A percentile compares a stretch with the other conserved stretches of the same genome.
These are phyloP conservation scores for Phylloscopus trochiloides DNA, from an alignment of 2,113 vertebrate species.

Conservation along the genomic window DNA sequence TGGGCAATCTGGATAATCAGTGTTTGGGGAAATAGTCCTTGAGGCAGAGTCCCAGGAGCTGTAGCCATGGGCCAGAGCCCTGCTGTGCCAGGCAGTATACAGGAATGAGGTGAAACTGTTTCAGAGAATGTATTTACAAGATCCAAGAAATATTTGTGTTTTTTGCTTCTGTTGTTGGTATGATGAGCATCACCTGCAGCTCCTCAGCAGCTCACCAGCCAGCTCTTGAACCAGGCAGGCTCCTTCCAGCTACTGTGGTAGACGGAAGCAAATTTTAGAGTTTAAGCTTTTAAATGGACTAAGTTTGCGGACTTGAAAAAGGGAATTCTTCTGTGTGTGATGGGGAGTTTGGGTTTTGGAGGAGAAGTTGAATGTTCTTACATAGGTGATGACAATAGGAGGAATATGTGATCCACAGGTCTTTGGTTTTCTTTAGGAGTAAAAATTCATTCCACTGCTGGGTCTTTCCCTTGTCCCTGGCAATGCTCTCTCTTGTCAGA, in stretches of 20 bases:
- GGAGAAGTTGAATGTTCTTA: not conserved
- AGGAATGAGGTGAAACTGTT: not conserved
- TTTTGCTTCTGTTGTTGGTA: not conserved
- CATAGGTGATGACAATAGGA: not conserved
- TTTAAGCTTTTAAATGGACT: not conserved
- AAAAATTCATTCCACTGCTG: not conserved
- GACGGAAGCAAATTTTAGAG: not conserved
- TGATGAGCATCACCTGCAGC: not conserved
- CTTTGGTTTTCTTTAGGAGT: not conserved
- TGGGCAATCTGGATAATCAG: not conserved
- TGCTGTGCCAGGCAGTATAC: not conserved
- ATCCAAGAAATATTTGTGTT: not conserved
- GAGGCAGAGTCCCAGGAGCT: not conserved
- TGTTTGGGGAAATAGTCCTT: not conserved
- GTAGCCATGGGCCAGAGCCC: not conserved
- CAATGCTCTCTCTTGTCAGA: not conserved
- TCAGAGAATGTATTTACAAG: not conserved
- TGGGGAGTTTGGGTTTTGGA: not conserved
- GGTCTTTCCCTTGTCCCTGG: not conserved
- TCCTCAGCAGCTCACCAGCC: not conserved
- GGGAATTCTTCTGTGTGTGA: not conserved
- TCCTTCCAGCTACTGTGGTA: not conserved
- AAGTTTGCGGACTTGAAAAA: not conserved
- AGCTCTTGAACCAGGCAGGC: not conserved
- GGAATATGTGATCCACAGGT: rapidly evolving